Evolutionary conservation across 2,888 invertebrate species (phyloP).

Genomic region (Phaedon cochleariae): DNA sequence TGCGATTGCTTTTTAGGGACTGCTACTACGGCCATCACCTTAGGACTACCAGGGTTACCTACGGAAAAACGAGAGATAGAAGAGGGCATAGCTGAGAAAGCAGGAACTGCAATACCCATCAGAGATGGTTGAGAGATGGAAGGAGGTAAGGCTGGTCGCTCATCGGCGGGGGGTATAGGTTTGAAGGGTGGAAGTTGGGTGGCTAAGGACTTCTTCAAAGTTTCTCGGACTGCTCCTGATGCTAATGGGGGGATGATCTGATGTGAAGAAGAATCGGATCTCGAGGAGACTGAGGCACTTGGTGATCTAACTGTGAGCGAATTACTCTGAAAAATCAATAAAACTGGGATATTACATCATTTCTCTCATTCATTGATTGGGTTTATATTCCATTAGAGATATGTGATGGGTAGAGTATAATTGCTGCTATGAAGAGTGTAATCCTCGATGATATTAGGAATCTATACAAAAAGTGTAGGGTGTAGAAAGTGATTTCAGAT

Average conservation of each 20-base stretch:
- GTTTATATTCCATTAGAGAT: too few species aligned
- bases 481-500: too few species aligned
- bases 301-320: slow-evolving; percentile 42
- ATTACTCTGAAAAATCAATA: slow-evolving; percentile 39
- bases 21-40: slow-evolving; percentile 53
- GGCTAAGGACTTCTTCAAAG: slow-evolving; percentile 51
- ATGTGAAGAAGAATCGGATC: slow-evolving; percentile 14
- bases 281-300: neutral
- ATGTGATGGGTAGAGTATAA: too few species aligned
- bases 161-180: slow-evolving; percentile 74
- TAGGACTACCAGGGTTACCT: slow-evolving; percentile 39
- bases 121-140: slow-evolving; percentile 57
- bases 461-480: too few species aligned
- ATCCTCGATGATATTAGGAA: too few species aligned
- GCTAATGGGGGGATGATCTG: slow-evolving; percentile 35
- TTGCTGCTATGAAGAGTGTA: too few species aligned
- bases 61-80: slow-evolving; percentile 68
- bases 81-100: slow-evolving; percentile 66
- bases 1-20: slow-evolving; percentile 49
- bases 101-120: slow-evolving; percentile 63
- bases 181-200: slow-evolving; percentile 76
- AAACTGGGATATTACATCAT: too few species aligned
- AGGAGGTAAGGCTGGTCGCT: slow-evolving; percentile 58
- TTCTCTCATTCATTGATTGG: neutral
- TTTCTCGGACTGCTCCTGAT: slow-evolving; percentile 30